These are phyloP conservation scores for Origma solitaria DNA, from an alignment of 2,113 vertebrate species.

Conservation along the genomic window DNA sequence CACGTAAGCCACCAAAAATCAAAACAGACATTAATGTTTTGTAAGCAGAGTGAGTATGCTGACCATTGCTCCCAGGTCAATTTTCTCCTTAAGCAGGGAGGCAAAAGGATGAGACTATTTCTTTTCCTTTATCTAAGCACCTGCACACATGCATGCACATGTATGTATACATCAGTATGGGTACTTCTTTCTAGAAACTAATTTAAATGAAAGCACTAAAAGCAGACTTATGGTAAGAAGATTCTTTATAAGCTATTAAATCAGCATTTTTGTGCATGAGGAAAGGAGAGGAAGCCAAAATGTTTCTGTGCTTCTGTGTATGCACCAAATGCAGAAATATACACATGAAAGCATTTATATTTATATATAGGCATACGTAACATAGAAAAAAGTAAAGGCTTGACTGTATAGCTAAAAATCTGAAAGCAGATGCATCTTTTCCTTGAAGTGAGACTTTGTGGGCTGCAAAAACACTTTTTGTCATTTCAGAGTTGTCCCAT, in stretches of 20 bases:
- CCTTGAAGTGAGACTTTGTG: not conserved
- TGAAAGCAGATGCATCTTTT: not conserved
- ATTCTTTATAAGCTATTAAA: not conserved
- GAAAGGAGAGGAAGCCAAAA: not conserved
- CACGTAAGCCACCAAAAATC: not conserved
- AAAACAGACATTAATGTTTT: not conserved
- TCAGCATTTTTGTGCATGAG: not conserved
- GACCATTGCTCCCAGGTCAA: accelerated
- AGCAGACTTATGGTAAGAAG: not conserved
- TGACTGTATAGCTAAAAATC: not conserved
- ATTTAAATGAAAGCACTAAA: not conserved
- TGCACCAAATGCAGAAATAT: not conserved
- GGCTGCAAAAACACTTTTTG: not conserved
- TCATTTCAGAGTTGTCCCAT: not conserved
- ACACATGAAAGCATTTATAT: not conserved
- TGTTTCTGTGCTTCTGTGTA: not conserved
- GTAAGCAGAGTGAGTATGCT: not conserved
- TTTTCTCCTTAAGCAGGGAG: not conserved
- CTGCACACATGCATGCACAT: accelerated
- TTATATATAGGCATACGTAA: not conserved
- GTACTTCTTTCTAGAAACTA: not conserved
- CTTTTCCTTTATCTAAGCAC: not conserved
- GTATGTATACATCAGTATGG: no score
- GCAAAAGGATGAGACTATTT: not conserved
- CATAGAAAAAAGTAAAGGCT: not conserved